Evolutionary conservation across 2,113 vertebrate species (phyloP), one percentile per base, ranked within the genome.

Genomic region (Sorex fumeus): DNA sequence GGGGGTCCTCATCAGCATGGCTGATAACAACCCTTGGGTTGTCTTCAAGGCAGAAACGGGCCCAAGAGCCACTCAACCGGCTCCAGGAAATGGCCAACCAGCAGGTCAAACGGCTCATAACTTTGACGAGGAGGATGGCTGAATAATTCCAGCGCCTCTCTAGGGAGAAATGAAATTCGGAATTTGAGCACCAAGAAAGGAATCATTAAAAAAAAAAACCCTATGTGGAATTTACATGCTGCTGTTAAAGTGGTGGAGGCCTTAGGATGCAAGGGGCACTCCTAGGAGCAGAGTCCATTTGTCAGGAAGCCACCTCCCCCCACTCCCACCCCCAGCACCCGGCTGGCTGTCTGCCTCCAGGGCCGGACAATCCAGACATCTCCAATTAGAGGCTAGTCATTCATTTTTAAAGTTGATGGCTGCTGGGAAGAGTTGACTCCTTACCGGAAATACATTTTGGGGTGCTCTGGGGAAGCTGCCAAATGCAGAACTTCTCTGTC

Each of bases 41-140:
- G 88, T 94, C 93, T 96, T 88, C 86, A 71, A 94, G 88, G 86
- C 80, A 92, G 84, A 87, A 91, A 87, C 3, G 6, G 91, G 80
- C 93, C 84, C 84, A 93, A 84, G 93, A 96, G 50, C 86, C 88
- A 95, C n/a, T 96, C 93, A 95, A 21, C 88, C 83, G 1, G 88
- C 83, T 90, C 90, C 88, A 84, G 93, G 77, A 96, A 93, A 93
- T 67, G 13, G 90, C 93, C 94, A 91, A 92, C 88, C 80, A 95
- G 91, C 93, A 95, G 94, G 95, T 95, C 95, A 93, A 96, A 96
- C 94, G 93, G 95, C 94, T 91, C 91, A 95, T 96, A 96, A 96
- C 87, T 92, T 92, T 92, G 95, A 91, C 16, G 11, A 95, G 95
- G 64, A 95, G 88, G 88, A 95, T 57, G 92, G 88, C 87, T 94